phyloP scores from a whole-genome alignment of 2,797 vertebrate species.

The Serranus cabrilla region DNA sequence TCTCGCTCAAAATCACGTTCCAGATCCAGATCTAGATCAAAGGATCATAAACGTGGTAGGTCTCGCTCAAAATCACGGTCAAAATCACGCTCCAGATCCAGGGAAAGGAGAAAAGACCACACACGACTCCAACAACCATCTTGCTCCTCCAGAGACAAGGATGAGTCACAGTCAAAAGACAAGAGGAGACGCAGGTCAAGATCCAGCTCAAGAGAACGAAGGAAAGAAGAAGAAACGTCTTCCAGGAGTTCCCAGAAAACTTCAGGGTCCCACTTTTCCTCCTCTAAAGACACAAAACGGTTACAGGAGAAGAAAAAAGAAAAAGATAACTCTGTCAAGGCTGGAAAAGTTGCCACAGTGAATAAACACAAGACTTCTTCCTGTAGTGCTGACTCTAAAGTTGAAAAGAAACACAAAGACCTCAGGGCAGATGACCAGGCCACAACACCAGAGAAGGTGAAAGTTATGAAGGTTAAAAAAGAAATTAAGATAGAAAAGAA shows the following conservation, averaged over 20 bases:
- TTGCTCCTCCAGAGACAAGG: conserved; percentile 59
- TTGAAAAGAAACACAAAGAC: conserved; percentile 57
- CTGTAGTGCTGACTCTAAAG: neutral
- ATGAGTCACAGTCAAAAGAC: conserved; percentile 69
- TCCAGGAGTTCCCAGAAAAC: conserved; percentile 61
- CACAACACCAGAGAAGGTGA: conserved; percentile 18
- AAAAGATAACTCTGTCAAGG: conserved; percentile 38
- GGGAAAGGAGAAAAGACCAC: conserved; percentile 86
- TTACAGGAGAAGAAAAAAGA: conserved; percentile 66
- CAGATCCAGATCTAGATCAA: conserved; percentile 82
- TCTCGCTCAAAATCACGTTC: conserved; percentile 81
- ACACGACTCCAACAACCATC: conserved; percentile 55
- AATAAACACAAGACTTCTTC: conserved; percentile 41
- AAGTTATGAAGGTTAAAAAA: conserved; percentile 49
- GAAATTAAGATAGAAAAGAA: conserved; percentile 72
- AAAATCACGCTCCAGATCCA: conserved; percentile 73
- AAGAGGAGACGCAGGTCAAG: conserved; percentile 74
- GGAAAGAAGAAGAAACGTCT: conserved; percentile 49
- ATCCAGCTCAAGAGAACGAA: conserved; percentile 82
- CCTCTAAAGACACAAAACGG: conserved; percentile 55
- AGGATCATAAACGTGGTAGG: conserved; percentile 68
- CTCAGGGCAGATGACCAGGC: conserved; percentile 16
- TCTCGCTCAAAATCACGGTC: conserved; percentile 68
- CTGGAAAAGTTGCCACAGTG: conserved; percentile 21
- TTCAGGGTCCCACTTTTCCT: conserved; percentile 20